Conservation (phyloP, 2,888 invertebrate species). For the Ennomos erosarius region DNA sequence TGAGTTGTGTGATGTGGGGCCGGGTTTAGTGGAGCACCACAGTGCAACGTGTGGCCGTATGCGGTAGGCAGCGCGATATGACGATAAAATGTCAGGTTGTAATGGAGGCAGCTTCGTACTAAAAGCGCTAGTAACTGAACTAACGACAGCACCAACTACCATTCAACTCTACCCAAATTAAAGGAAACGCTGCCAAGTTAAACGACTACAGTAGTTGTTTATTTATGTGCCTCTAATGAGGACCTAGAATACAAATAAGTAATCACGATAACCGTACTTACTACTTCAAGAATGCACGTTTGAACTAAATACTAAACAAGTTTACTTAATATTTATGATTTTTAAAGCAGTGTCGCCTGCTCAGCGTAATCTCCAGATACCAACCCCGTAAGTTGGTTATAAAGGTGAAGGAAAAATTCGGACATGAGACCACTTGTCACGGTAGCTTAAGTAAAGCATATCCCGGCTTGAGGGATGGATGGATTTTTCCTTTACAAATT, state of each 20-base stretch:
- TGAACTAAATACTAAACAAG: slow-evolving; percentile 9
- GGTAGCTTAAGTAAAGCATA: no score
- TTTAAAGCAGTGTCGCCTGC: no score
- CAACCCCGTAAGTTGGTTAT: no score
- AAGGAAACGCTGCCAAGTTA: slow-evolving; percentile 47
- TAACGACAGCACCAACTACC: slow-evolving; percentile 66
- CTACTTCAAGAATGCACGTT: slow-evolving; percentile 36
- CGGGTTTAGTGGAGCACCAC: slow-evolving; percentile 44
- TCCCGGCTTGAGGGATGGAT: no score
- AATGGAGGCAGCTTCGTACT: slow-evolving; percentile 53
- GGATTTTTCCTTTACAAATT: no score
- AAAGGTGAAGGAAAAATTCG: no score
- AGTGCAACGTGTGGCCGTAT: slow-evolving; percentile 21
- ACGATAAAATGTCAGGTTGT: slow-evolving; percentile 48
- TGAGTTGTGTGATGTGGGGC: slow-evolving; percentile 37
- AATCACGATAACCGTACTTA: no score
- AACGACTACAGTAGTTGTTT: slow-evolving; percentile 42
- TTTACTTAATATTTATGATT: no score
- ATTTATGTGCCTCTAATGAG: slow-evolving; percentile 47
- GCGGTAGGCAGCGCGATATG: slow-evolving; percentile 35
- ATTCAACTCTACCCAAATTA: slow-evolving; percentile 52
- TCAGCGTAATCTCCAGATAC: no score
- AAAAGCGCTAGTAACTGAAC: slow-evolving; percentile 57
- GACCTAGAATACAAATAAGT: slow-evolving; percentile 41
- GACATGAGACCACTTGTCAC: no score